Base-by-base conservation (phyloP, 2,888 invertebrate species). In the Cactoblastis cactorum region DNA sequence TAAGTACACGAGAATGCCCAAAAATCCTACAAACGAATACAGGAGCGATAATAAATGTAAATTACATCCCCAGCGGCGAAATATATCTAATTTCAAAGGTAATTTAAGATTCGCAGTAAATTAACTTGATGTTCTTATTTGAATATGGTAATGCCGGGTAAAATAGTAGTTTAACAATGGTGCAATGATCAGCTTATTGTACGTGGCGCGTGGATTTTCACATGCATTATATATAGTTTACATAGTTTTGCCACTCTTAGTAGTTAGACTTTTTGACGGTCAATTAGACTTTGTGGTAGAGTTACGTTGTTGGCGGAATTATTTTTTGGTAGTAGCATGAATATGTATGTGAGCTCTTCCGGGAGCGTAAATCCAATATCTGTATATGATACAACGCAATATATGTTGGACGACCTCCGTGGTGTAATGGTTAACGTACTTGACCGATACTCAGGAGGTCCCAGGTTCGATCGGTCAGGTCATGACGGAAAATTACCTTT, bases 1-100 rank as follows among this genome's bases (percentile, higher is more conserved):
- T 52, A 49, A 49, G 41, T 55, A 45, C 51, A 45, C 35, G 14
- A 50, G 9, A 28, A 38, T 34, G 19, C 34, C 33, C 39, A 19
- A 51, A 38, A 39, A 15, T 43, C 24, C 6, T 43, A 37, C 50
- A 28, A 49, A 18, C n/a, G 69, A 77, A 78, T 74, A 80, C 77
- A 63, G 62, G 61, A 55, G 63, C 65, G 69, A 74, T 71, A 75
- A 73, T 67, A 71, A 74, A 80, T 77, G 75, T 64, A 71, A 79
- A 77, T 78, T 69, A 74, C 69, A 72, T 69, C 69, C 72, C 68
- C 70, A 73, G 74, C 73, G 69, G 63, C 66, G 71, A 69, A 77
- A 74, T 77, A 74, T 74, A 75, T 76, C 74, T 79, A 74, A 79
- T 76, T 75, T 74, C 69, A 69, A 65, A 71, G 69, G 68, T 76